Percentiles rank a stretch among this genome's conserved stretches.
phyloP scores from a whole-genome alignment of 37 sponge, comb jelly and placozoan genomes.

The Amphimedon queenslandica region DNA sequence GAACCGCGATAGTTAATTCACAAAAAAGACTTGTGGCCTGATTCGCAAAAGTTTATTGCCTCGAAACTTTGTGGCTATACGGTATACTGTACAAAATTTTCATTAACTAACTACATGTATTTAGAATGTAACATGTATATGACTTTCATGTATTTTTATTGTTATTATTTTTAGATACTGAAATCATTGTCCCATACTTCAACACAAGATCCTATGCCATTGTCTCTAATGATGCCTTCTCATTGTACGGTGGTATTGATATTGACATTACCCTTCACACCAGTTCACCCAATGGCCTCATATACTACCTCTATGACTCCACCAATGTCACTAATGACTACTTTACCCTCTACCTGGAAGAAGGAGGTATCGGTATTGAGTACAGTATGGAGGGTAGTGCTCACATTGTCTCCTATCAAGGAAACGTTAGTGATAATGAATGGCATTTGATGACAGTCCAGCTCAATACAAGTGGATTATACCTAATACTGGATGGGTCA shows the following conservation, averaged over 20 bases:
- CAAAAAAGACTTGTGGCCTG: too few relatives aligned
- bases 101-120: too few relatives aligned
- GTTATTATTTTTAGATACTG: conserved; percentile 15
- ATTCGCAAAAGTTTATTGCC: too few relatives aligned
- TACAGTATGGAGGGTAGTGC: not conserved
- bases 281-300: conserved; percentile 13
- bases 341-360: conserved; percentile 16
- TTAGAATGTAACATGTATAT: too few relatives aligned
- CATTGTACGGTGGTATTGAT: not conserved
- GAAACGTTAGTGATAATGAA: conserved; percentile 21
- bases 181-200: conserved; percentile 36
- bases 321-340: conserved; percentile 7
- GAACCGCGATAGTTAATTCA: too few relatives aligned
- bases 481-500: conserved; percentile 8
- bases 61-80: too few relatives aligned
- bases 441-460: conserved; percentile 33
- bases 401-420: not conserved
- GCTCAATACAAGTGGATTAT: not conserved
- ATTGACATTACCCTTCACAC: conserved; percentile 31
- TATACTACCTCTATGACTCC: conserved; percentile 19
- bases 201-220: conserved; percentile 25
- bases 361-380: conserved; percentile 6
- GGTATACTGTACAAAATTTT: too few relatives aligned
- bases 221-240: not conserved
- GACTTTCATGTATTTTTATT: too few relatives aligned